Percentiles rank a stretch among this genome's conserved stretches.
Conservation (phyloP, 1,140 invertebrate genomes). For the Tetragonula clypearis region DNA sequence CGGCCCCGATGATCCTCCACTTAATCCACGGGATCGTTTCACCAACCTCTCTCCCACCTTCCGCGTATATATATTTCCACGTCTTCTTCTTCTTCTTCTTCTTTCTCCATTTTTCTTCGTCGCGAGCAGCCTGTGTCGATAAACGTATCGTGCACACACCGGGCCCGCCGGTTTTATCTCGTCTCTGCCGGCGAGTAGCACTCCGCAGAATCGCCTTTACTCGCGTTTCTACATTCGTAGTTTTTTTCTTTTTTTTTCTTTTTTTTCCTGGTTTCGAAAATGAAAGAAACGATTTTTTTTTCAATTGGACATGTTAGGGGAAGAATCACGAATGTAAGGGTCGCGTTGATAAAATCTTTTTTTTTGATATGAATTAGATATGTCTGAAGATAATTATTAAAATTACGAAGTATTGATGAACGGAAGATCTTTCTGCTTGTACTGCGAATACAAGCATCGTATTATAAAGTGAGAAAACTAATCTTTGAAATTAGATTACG, state of each 20-base stretch:
- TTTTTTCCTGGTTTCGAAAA: neutral
- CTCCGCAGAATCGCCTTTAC: neutral
- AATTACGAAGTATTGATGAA: too few species aligned
- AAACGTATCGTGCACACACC: slow-evolving; percentile 55
- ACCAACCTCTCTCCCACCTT: neutral
- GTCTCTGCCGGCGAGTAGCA: neutral
- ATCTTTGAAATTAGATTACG: too few species aligned
- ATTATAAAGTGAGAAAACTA: too few species aligned
- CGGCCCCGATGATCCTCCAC: slow-evolving; percentile 55
- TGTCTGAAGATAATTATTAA: too few species aligned
- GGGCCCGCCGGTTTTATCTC: slow-evolving; percentile 44
- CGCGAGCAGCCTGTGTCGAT: slow-evolving; percentile 39
- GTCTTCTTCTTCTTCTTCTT: too few species aligned
- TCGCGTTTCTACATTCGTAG: neutral
- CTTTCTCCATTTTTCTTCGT: neutral
- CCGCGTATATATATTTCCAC: too few species aligned
- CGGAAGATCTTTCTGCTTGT: too few species aligned
- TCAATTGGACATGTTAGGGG: too few species aligned
- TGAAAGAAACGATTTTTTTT: neutral
- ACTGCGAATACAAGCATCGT: too few species aligned
- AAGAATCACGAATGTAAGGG: too few species aligned
- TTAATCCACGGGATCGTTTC: slow-evolving; percentile 65
- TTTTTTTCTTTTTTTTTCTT: neutral
- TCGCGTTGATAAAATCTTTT: too few species aligned
- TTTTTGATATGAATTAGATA: too few species aligned